Base-by-base conservation (phyloP, 2,888 invertebrate species). In the Mylabris sibirica region DNA sequence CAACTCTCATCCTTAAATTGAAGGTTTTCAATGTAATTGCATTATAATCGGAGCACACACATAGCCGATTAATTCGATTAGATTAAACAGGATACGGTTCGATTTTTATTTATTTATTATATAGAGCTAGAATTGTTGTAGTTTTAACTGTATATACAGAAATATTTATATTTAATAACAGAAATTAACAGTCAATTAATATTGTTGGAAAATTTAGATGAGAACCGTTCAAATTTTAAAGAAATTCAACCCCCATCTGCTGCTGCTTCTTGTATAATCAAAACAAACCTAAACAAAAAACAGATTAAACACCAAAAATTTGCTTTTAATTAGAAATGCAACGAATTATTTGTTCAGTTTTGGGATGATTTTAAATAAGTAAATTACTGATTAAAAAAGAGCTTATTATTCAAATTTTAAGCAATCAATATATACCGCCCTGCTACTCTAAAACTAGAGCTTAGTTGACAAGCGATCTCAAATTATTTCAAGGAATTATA, bases 151-250 rank as follows among this genome's bases (percentile, higher is more conserved):
- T 69, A 69, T 66, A 70, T 69, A 69, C 69, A 70, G 67, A 53
- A 66, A 65, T 70, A 67, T 68, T 70, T 74, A 75, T 73, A 74
- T 71, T 69, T 67, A 70, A 67, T 49, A 49, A 49, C 44, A 49
- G 20, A 49, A 49, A 65, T 67, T 74, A 69, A 71, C 72, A 76
- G 77, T 77, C 77, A 77, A 77, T 77, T 77, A 77, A 67, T 41
- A 69, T 67, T 70, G 65, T 59, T 59, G 70, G 65, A 65, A 65
- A 65, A 64, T 67, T 67, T 67, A 64, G 57, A 64, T 57, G 8
- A 44, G 3, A 44, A 44, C 6, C 5, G 2, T 17, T 44, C 38
- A 49, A 44, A 41, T 49, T 9, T 3, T 4, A 17, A 49, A 20
- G 20, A 67, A 41, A 6, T 30, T 30, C 4, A 73, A 72, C 66